Percentiles rank a stretch among this genome's conserved stretches.
phyloP scores from a whole-genome alignment of 2,113 vertebrate genomes.

The Actenoides hombroni region DNA sequence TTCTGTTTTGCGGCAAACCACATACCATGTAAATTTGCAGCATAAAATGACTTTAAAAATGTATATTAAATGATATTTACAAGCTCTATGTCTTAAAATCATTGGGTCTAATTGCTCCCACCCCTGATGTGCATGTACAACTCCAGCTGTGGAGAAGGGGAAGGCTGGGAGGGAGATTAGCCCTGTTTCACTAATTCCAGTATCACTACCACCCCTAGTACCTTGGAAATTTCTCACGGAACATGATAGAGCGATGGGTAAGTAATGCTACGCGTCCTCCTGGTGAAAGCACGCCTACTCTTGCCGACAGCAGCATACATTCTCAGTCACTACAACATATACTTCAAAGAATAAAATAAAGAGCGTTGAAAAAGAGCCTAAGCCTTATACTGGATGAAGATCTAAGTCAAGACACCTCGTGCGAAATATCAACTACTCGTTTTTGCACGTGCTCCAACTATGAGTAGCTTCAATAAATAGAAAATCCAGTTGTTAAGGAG shows the following conservation, averaged over 20 bases:
- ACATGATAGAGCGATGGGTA: conserved; percentile 34
- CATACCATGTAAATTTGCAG: conserved; percentile 57
- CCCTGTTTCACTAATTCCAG: neutral
- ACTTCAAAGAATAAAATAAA: conserved; percentile 67
- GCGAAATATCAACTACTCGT: neutral
- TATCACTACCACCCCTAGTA: conserved; percentile 31
- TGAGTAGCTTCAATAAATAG: conserved; percentile 50
- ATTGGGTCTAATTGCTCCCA: neutral
- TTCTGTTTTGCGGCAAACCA: conserved; percentile 66
- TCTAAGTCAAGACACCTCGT: conserved; percentile 48
- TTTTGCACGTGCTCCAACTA: neutral
- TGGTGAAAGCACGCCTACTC: neutral
- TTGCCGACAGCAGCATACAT: conserved; percentile 44
- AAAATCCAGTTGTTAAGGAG: conserved; percentile 51
- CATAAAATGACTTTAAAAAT: conserved; percentile 70
- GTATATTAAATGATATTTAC: conserved; percentile 70
- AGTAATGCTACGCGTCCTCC: conserved; percentile 19
- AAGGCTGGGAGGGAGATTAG: conserved; percentile 2
- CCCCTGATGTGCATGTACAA: neutral
- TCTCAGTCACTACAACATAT: conserved; percentile 62
- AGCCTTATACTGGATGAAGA: conserved; percentile 62
- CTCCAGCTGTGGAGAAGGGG: neutral
- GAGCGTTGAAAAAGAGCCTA: conserved; percentile 38
- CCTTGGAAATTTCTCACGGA: conserved; percentile 23
- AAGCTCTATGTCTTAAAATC: conserved; percentile 52